phyloP scores from a whole-genome alignment of 2,113 vertebrate genomes.

The Toxostoma redivivum region DNA sequence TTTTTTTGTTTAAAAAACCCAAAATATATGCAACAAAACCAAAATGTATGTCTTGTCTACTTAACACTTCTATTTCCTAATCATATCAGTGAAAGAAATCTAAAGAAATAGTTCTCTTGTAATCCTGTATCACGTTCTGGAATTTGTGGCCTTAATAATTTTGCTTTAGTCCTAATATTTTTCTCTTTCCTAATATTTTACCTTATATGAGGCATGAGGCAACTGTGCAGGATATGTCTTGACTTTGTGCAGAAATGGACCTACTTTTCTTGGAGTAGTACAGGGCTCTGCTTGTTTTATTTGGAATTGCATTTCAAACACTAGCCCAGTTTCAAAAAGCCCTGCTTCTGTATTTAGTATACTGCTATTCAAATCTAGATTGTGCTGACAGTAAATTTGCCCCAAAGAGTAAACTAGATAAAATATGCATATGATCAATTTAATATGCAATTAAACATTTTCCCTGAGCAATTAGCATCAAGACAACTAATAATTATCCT shows the following conservation, averaged over 20 bases:
- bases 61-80: neutral
- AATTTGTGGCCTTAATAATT: neutral
- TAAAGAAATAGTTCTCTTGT: neutral
- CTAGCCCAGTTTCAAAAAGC: neutral
- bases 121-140: neutral
- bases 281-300: neutral
- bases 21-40: neutral
- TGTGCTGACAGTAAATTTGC: neutral
- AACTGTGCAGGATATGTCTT: neutral
- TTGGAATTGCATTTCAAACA: neutral
- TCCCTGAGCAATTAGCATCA: conserved; percentile 37
- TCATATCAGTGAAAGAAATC: neutral
- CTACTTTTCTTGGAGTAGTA: neutral
- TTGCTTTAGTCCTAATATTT: neutral
- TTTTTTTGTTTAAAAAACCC: neutral
- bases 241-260: neutral
- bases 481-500: conserved; percentile 51
- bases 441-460: conserved; percentile 53
- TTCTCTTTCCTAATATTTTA: neutral
- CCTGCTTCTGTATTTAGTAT: neutral
- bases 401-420: conserved; percentile 32
- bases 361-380: neutral
- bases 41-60: fast-evolving
- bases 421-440: conserved; percentile 30
- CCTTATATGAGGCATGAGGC: neutral